Evolutionary conservation across 2,888 invertebrate species (phyloP).

Genomic region (Abrostola tripartita): DNA sequence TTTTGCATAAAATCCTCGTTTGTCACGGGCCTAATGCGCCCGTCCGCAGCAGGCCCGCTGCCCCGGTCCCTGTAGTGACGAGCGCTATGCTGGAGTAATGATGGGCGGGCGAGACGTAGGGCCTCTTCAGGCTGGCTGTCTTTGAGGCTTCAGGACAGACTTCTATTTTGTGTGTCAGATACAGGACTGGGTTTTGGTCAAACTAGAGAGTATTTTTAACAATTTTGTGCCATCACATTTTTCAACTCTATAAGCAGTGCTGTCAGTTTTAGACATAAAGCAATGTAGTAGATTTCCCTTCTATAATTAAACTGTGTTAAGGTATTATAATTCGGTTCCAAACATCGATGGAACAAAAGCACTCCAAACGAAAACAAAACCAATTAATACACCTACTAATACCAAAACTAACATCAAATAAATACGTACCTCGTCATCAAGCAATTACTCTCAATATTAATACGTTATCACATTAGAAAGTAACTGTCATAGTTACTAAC

Average conservation of each 20-base stretch:
- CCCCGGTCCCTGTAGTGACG: constrained; percentile 42
- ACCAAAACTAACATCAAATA: constrained; percentile 28
- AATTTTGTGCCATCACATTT: too few relatives aligned
- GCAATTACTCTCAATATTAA: constrained; percentile 37
- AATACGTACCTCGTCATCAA: constrained; percentile 33
- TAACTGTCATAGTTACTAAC: constrained; percentile 28
- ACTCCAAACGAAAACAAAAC: constrained; percentile 25
- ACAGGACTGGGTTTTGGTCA: background rate
- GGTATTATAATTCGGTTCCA: background rate
- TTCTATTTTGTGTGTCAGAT: background rate
- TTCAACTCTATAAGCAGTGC: too few relatives aligned
- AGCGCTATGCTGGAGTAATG: constrained; percentile 30
- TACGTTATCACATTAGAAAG: constrained; percentile 42
- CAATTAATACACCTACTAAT: constrained; percentile 26
- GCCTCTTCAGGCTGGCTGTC: constrained; percentile 11
- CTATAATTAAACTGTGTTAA: background rate
- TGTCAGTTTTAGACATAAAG: too few relatives aligned
- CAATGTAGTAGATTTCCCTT: too few relatives aligned
- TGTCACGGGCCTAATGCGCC: constrained; percentile 83
- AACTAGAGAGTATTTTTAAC: too few relatives aligned
- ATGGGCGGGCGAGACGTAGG: constrained; percentile 18
- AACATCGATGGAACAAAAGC: constrained; percentile 16
- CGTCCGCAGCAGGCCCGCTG: constrained; percentile 72
- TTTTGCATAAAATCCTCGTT: constrained; percentile 87
- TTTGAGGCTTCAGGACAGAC: background rate